Base-by-base conservation (phyloP, 2,888 invertebrate species). In the Capitulum mitella region DNA sequence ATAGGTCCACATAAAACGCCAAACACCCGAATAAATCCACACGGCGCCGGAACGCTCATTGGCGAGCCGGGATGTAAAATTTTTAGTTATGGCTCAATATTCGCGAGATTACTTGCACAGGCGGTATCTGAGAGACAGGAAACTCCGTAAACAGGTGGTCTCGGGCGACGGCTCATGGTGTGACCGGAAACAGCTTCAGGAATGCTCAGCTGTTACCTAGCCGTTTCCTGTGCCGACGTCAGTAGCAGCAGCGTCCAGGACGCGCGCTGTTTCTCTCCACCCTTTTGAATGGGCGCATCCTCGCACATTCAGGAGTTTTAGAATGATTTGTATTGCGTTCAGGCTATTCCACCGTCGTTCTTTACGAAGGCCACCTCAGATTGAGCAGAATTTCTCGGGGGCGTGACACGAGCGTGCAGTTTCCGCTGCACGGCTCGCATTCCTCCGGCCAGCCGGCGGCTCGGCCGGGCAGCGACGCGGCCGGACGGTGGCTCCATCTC, bases 1-100 rank as follows among this genome's bases (percentile, higher is more conserved):
- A 70, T 70, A 70, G 70, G 70, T 70, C 70, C 70, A 70, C 70
- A 70, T 70, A 70, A 70, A 70, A 70, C 70, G 70, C 37, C 70
- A 70, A 70, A 70, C 40, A 70, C 70, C 58, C 70, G 40, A 70
- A 70, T 70, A 70, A 70, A 70, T 70, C 70, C 70, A 22, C 19
- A 2, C 70, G 40, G 19, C 70, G 0, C 70, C 70, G 26, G 37
- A 14, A 26, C 70, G 70, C 26, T 70, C 70, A 70, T 70, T 70
- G 70, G 70, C 40, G 70, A 70, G 70, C 8, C 22, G 8, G 70
- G 70, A 40, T 70, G 70, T 70, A 29, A 70, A 70, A 40, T 26
- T 26, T 70, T 70, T 70, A 70, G 70, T 70, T 70, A 70, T 70
- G 70, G 26, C 70, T 70, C 70, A 70, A 70, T 70, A 70, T 70